Evolutionary conservation across 2,113 vertebrate species (phyloP), one percentile per base, ranked within the genome.

Genomic region (Turdus rufiventris): DNA sequence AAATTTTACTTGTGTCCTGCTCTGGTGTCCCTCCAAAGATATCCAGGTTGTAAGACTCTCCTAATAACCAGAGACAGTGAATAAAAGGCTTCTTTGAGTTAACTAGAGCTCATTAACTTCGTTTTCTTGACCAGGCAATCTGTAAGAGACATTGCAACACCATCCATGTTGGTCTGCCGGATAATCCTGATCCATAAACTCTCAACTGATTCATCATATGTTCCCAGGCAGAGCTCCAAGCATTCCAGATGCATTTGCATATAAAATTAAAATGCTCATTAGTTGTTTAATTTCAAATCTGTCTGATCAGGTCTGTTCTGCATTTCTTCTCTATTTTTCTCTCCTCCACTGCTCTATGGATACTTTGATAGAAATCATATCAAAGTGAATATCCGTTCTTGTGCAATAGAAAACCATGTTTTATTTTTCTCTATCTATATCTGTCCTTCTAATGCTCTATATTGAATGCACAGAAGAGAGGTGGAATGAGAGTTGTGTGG

Each of bases 331-430:
- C 29, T 25, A 29, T 28, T 26, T 81, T 66, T 40, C 25, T 17
- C 5, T 50, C 36, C 29, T 34, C 5, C 5, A 1, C 10, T 25
- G 2, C 0, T 43, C 15, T 47, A 3, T 10, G 10, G 21, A 45
- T 42, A 23, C 3, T 67, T 87, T 48, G 29, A 50, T 10, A 81
- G 9, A 75, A 86, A 58, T 42, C 1, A 7, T 71, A 75, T 38
- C 16, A 63, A 78, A 72, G 18, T 62, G 34, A 54, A 18, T n/a
- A 50, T 67, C 54, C 2, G 0, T 62, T 82, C 14, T 17, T 7
- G 6, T 36, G 9, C 8, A 70, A 56, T 8, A 65, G 58, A 86
- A 89, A 87, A 65, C 2, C 2, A 3, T 20, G 3, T 62, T 66
- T 76, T 42, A 20, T 78, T 7, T 67, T 31, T 36, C 3, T 43